Evolutionary conservation across 2,113 vertebrate species (phyloP), one percentile per base, ranked within the genome.

Genomic region (Lethenteron camtschaticum): DNA sequence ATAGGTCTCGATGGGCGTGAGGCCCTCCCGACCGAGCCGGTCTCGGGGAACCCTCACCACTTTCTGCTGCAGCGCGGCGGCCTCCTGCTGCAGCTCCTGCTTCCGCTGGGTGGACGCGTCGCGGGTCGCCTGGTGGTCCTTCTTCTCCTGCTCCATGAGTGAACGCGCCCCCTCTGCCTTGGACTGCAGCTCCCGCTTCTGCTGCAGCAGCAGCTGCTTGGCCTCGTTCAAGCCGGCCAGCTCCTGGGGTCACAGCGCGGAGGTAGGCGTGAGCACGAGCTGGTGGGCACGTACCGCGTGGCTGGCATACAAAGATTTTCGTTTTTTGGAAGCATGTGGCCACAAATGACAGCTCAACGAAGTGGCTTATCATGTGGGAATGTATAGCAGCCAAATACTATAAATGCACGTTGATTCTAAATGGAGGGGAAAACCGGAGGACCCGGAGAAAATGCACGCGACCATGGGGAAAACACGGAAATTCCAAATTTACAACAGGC

Each of bases 151-250:
- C 74, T 90, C 84, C 55, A 95, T 73, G 68, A 74, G 58, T 9
- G 76, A 78, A 75, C 81, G 81, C 1, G 72, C 72, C 9, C 76
- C 79, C 75, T 91, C 87, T 71, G 86, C 74, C 77, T 83, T 84
- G 59, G 81, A 77, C 75, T 95, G 92, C 68, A 90, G 77, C 75
- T 95, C 90, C 80, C 96, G 78, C 75, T 96, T 96, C 80, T 95
- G 90, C 75, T 95, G 86, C 79, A 95, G 95, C 77, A 99, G 79
- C 69, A 96, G 79, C 71, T 89, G 85, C 73, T 89, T 96, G 70
- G 87, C 90, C 75, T 94, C 89, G 73, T 80, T 87, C 70, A 96
- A 77, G 77, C 85, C 84, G 70, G 80, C 72, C 72, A 88, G 74
- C 71, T 90, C 88, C 94, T 99, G 76, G 80, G 69, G 72, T 74